Percentiles rank a stretch among this genome's conserved stretches.
These are phyloP conservation scores for Colostygia pectinataria DNA, from an alignment of 2,888 invertebrate species.

Conservation along the genomic window DNA sequence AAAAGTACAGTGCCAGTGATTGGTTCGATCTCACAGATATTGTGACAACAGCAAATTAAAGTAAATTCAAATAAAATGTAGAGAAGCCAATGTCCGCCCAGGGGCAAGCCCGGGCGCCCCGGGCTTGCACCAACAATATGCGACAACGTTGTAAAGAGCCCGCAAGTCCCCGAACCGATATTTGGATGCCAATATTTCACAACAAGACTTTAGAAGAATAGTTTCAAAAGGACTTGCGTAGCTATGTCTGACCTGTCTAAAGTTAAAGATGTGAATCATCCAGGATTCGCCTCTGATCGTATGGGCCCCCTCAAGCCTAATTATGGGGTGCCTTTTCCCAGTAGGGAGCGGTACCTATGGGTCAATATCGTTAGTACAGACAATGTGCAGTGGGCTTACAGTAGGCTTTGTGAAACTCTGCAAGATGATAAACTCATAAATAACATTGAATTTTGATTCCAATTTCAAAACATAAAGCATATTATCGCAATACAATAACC, in stretches of 20 bases:
- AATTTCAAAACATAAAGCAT: background rate
- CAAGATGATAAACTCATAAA: background rate
- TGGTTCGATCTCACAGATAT: constrained; percentile 10
- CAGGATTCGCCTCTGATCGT: constrained; percentile 20
- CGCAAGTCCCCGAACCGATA: constrained; percentile 14
- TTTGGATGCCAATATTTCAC: constrained; percentile 4
- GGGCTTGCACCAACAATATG: background rate
- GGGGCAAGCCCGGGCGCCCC: background rate
- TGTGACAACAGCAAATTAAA: constrained; percentile 10
- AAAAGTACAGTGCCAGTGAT: constrained; percentile 11
- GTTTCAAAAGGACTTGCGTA: constrained; percentile 25
- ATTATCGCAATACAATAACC: background rate
- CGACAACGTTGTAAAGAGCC: background rate
- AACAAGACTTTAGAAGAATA: constrained; percentile 3
- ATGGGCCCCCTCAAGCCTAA: constrained; percentile 19
- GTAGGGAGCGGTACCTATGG: constrained; percentile 25
- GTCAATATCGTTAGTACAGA: constrained; percentile 18
- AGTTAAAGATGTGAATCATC: constrained; percentile 21
- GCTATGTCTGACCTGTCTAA: constrained; percentile 27
- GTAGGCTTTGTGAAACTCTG: background rate
- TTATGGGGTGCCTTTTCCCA: constrained; percentile 17
- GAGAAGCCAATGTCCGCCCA: background rate
- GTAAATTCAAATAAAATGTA: constrained; percentile 1
- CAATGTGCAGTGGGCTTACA: constrained; percentile 2
- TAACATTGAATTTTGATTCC: background rate